Conservation (phyloP, 2,113 vertebrate genomes). For the Psilopsiagon aymara region DNA sequence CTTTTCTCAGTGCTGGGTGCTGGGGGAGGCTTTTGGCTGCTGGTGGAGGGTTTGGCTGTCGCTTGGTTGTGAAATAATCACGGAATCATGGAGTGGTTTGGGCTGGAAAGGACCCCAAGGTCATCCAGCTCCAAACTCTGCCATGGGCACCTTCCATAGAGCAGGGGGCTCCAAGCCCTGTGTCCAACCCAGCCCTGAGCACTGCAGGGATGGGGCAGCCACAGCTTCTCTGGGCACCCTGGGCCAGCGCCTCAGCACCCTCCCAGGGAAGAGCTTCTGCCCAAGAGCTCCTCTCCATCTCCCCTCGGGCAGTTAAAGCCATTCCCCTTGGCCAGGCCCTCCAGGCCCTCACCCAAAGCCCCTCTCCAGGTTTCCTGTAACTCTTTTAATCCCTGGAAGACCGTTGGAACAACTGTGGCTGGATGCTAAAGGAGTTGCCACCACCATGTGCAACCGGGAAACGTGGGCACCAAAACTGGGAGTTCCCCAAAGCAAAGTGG, state of each 20-base stretch:
- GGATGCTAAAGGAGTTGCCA: no score
- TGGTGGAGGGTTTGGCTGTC: background rate
- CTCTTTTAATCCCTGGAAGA: background rate
- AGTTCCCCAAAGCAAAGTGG: background rate
- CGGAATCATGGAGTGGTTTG: background rate
- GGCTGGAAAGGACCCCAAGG: background rate
- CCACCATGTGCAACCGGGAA: background rate
- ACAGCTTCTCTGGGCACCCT: no score
- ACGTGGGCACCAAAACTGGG: fast-evolving
- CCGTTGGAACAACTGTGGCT: fast-evolving
- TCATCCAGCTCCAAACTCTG: background rate
- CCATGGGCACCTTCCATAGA: background rate
- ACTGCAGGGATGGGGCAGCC: no score
- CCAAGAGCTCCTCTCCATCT: no score
- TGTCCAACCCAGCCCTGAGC: no score
- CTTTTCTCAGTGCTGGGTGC: background rate
- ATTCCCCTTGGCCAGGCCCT: background rate
- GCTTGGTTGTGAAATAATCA: background rate
- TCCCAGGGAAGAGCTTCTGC: no score
- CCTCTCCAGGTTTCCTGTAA: background rate
- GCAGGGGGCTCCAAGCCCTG: no score
- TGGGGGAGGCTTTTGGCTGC: background rate
- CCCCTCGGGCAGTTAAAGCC: background rate
- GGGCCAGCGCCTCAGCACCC: no score
- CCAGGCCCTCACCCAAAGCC: background rate